Base-by-base conservation (phyloP, 2,797 vertebrate genomes). In the Pitangus sulphuratus region DNA sequence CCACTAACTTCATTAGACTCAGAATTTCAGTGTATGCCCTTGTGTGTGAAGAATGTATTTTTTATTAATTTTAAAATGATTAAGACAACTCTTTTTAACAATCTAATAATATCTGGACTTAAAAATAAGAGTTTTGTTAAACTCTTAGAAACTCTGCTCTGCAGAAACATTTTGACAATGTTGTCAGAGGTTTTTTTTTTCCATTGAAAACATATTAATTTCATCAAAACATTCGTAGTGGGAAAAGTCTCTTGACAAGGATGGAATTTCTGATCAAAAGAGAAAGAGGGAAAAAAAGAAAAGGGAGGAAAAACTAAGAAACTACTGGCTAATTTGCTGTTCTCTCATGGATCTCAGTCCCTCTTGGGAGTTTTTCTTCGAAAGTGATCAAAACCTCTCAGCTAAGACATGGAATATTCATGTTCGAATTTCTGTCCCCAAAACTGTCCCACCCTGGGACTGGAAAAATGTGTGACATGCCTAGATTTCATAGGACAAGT, bases 381-480 rank as follows among this genome's bases (percentile, higher is more conserved):
- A 86, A 94, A 71, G 61, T n/a, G 68, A 93, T 65, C 12, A 81
- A 95, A 96, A 9, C 1, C 18, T 7, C 24, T 64, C 28, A 60
- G 61, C 44, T 77, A 65, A 82, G 19, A 69, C n/a, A 81, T n/a
- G 11, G 50, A 89, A 87, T 87, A 91, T 72, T 87, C 35, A 76
- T 86, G 16, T 35, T 90, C 0, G 0, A 44, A 78, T 78, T 69
- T 87, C 33, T 83, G 37, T 56, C 37, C 31, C 39, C 7, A n/a
- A 15, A 50, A 15, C 20, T 57, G 24, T 62, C 57, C 56, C 42
- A 42, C 60, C 1, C 1, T 51, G 68, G 60, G 56, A 56, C 48
- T 77, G 25, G 42, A 69, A 77, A 68, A 77, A 44, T 19, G 0
- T 51, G 58, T 70, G 31, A 68, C 40, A 4, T 68, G 22, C 4